Base-by-base conservation (phyloP, 2,113 vertebrate genomes). In the Paralichthys olivaceus region DNA sequence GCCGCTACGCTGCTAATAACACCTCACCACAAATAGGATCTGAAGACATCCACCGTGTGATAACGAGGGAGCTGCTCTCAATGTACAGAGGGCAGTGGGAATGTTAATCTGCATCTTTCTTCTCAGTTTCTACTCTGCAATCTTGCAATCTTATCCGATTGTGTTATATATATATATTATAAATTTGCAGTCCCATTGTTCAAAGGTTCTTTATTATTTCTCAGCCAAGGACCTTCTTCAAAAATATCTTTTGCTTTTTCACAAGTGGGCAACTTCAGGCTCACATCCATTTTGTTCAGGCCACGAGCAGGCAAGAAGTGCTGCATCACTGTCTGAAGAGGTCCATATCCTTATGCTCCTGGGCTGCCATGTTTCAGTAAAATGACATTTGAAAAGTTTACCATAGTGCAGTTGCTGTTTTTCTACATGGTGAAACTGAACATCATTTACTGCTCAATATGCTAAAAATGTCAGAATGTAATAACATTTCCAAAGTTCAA, bases 21-120 rank as follows among this genome's bases (percentile, higher is more conserved):
- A 89, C 80, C 90, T 89, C 79, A 40, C 72, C 54, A 29, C 81
- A 89, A 88, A 92, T 87, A 87, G 80, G 78, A 75, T 67, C 66
- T 78, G 79, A 85, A 80, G 83, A 86, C 81, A 83, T 43, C 70
- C 79, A 47, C 75, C 59, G 79, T 73, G 79, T 81, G 87, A 90
- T 92, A 93, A 90, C 79, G 80, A 89, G 90, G 45, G 68, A 83
- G 77, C 79, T 15, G 77, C 61, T 79, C 67, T 81, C 77, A 43
- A 25, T 77, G 29, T 47, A 22, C 69, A 64, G 63, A 54, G 62
- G 54, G 75, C 56, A 66, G 68, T 58, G 72, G 28, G 26, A 71
- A 69, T 64, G 32, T 68, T 45, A 49, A n/a, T 43, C 68, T 61
- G 47, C 60, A 58, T 70, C 71, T 58, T 22, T 22, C 17, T 32